phyloP scores from a whole-genome alignment of 2,797 vertebrate genomes.

The Salmo trutta region DNA sequence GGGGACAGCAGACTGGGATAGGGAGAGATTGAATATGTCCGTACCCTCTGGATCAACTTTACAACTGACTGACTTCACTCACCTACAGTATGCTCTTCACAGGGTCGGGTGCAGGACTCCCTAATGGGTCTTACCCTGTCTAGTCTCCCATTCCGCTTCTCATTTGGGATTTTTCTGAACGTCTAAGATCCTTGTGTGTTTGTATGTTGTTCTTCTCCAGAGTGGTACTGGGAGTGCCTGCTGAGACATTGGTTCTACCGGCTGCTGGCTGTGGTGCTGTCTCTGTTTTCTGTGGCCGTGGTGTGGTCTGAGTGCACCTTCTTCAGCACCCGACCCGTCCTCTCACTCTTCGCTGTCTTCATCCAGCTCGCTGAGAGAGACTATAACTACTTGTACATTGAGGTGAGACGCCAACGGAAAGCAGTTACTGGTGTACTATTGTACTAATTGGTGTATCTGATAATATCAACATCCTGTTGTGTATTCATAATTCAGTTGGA shows the following conservation, averaged over 20 bases:
- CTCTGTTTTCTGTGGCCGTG: conserved; percentile 88
- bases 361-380: conserved; percentile 93
- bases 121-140: not conserved
- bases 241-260: conserved; percentile 90
- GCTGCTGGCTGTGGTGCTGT: conserved; percentile 84
- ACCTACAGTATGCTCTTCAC: not conserved
- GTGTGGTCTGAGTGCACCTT: conserved; percentile 99
- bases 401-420: conserved; percentile 75
- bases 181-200: conserved; percentile 1
- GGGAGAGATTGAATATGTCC: no score
- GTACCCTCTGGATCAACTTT: not conserved
- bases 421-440: not conserved
- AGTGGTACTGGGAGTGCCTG: conserved; percentile 98
- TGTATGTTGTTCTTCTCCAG: conserved; percentile 64
- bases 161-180: no score
- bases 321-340: conserved; percentile 92
- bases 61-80: not conserved
- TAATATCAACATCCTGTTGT: not conserved
- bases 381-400: conserved; percentile 97
- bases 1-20: no score
- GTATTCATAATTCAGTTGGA: not conserved
- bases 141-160: not conserved
- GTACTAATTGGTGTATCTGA: not conserved
- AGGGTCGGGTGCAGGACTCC: not conserved
- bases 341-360: conserved; percentile 94